Percentiles rank a stretch among this genome's conserved stretches.
These are phyloP conservation scores for Meganola albula DNA, from an alignment of 2,888 invertebrate genomes.

Conservation along the genomic window DNA sequence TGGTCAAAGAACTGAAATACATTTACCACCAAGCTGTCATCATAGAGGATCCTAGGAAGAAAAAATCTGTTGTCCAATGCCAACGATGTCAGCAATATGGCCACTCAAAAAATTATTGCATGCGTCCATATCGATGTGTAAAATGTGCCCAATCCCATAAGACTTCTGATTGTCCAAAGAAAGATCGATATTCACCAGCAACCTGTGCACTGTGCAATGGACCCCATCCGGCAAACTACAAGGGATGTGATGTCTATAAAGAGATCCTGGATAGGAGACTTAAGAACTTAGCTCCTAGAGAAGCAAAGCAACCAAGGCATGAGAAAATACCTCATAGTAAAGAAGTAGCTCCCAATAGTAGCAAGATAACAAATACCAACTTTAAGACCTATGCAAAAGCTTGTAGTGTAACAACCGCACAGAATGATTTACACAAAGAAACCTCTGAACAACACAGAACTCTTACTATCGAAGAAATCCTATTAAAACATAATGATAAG, in stretches of 20 bases:
- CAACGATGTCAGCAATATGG: conserved; percentile 15
- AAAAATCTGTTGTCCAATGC: conserved; percentile 5
- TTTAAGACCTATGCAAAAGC: too few species aligned
- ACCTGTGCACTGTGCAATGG: conserved; percentile 18
- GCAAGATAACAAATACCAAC: not conserved
- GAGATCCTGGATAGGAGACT: too few species aligned
- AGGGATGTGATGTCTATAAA: conserved; percentile 3
- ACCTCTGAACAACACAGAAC: not conserved
- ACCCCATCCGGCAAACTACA: conserved; percentile 9
- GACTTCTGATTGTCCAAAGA: conserved; percentile 21
- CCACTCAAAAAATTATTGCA: conserved; percentile 20
- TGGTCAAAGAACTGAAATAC: not conserved
- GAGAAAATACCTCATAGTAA: conserved; percentile 1
- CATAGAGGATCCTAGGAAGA: conserved; percentile 8
- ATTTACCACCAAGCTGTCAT: conserved; percentile 2
- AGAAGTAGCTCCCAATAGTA: not conserved
- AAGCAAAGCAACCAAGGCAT: conserved; percentile 10
- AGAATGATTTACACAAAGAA: not conserved
- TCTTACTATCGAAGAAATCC: not conserved
- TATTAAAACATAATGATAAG: conserved; percentile 19
- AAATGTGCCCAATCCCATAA: conserved; percentile 24
- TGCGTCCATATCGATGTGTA: conserved; percentile 21
- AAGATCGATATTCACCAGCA: conserved; percentile 15
- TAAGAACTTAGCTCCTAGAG: not conserved
- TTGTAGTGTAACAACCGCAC: not conserved